Percentiles rank a stretch among this genome's conserved stretches.
Conservation (phyloP, 1,140 invertebrate genomes). For the Brachionus paranguensis region DNA sequence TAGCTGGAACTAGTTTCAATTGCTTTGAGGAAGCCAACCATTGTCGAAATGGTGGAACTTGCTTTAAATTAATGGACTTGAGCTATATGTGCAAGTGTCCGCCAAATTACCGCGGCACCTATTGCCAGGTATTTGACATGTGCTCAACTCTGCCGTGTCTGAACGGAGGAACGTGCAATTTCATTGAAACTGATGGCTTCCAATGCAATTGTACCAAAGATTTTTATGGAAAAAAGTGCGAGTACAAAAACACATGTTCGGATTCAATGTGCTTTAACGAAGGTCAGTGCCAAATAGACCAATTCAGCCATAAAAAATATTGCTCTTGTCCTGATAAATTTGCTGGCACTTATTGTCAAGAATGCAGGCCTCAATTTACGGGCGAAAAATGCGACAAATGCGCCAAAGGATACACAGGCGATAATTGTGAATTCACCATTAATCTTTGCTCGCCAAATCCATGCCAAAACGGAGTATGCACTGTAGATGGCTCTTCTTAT, state of each 20-base stretch:
- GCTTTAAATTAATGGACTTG: not conserved
- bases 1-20: not conserved
- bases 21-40: not conserved
- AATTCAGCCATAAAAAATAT: not conserved
- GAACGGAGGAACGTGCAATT: conserved; percentile 45
- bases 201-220: conserved; percentile 63
- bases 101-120: conserved; percentile 6
- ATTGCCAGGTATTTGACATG: conserved; percentile 28
- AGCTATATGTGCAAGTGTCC: conserved; percentile 36
- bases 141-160: conserved; percentile 45
- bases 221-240: conserved; percentile 82
- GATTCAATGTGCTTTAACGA: conserved; percentile 18
- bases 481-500: not conserved
- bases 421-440: conserved; percentile 3
- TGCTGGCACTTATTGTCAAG: conserved; percentile 80
- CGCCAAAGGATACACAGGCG: conserved; percentile 57
- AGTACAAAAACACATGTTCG: conserved; percentile 52
- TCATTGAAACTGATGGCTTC: not conserved
- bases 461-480: conserved; percentile 17
- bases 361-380: conserved; percentile 63
- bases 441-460: conserved; percentile 25
- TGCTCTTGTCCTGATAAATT: conserved; percentile 8
- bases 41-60: conserved; percentile 33
- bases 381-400: conserved; percentile 50
- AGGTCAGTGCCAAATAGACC: not conserved